Base-by-base conservation (phyloP, 1,140 invertebrate species). In the Aphaenogaster ashmeadi region DNA sequence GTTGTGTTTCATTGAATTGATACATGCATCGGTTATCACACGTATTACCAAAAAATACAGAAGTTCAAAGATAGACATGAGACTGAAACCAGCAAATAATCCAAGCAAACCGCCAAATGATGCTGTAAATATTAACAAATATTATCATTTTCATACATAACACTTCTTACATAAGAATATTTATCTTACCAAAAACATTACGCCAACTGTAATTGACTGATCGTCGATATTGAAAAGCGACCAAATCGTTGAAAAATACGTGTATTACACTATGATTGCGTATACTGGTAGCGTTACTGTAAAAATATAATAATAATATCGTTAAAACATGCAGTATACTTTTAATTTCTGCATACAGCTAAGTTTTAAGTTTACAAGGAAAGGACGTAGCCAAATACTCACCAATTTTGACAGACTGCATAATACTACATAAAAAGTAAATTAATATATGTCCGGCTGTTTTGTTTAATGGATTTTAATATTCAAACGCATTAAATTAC, bases 61-160 rank as follows among this genome's bases (percentile, higher is more conserved):
- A 56, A 97, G 94, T 91, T 97, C 97, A 58, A 97, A 96, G 1
- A 95, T 96, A 0, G 97, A 96, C 77, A 97, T 96, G n/a, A 97
- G 95, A 69, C 97, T 97, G 90, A 97, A 97, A 2, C 97, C 97
- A 38, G 97, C 95, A 92, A 97, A 97, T 33, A 97, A 92, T 27
- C 97, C 96, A 0, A 97, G 90, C 0, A 97, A 93, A 8, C 97
- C 97, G 0, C 97, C 97, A 89, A 97, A 97, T n/a, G 96, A 96
- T 89, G 97, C 97, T 97, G 94, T 91, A 96, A 96, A 18, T 74
- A 85, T 83, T 47, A 54, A 66, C 38, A 56, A 11, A 52, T 47
- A 33, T 71, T 56, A 58, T 21, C 41, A 72, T 58, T 27, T 56
- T 64, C 3, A 8, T 41, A n/a, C 6, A 47, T 62, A 62, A 67